phyloP scores from a whole-genome alignment of 2,113 vertebrate species.

The Nanorana parkeri region DNA sequence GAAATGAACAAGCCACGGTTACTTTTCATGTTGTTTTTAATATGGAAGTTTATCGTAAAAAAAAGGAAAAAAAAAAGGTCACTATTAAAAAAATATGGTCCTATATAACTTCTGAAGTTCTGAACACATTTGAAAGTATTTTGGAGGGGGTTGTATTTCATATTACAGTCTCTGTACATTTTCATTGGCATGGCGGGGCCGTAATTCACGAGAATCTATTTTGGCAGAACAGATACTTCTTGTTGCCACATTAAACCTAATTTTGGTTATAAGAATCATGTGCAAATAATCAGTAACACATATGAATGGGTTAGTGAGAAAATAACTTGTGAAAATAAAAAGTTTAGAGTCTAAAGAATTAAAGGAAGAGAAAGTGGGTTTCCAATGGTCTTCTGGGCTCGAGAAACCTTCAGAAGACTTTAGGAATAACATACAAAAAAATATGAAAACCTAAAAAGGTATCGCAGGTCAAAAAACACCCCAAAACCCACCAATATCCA shows the following conservation, averaged over 20 bases:
- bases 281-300: conserved; percentile 10
- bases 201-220: too few relatives aligned
- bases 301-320: background rate
- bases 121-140: too few relatives aligned
- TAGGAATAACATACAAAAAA: too few relatives aligned
- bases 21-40: background rate
- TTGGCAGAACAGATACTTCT: background rate
- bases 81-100: conserved; percentile 40
- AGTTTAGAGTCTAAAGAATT: background rate
- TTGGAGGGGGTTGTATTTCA: too few relatives aligned
- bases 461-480: background rate
- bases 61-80: conserved; percentile 37
- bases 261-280: conserved; percentile 25
- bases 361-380: too few relatives aligned
- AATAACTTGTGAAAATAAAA: background rate
- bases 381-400: too few relatives aligned
- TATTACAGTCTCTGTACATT: too few relatives aligned
- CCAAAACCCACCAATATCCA: background rate
- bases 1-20: background rate
- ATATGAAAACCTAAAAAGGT: too few relatives aligned
- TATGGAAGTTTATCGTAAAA: conserved; percentile 6
- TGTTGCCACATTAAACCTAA: background rate
- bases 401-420: too few relatives aligned
- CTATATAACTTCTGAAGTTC: background rate
- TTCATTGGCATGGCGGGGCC: too few relatives aligned